Conservation (phyloP, 2,888 invertebrate species). For the Calliphora vomitoria region DNA sequence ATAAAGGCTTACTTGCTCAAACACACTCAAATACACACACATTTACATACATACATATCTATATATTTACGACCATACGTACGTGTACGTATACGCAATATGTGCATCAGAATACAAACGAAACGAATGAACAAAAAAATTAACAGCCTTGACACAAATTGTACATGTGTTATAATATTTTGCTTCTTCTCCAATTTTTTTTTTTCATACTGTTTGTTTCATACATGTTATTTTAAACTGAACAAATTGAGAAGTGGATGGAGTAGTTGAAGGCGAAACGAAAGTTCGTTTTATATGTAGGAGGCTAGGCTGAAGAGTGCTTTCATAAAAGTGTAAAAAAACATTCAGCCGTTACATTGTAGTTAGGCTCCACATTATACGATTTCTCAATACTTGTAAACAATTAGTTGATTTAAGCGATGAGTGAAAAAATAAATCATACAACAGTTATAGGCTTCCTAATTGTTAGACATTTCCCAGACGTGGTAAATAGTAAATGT, state of each 20-base stretch:
- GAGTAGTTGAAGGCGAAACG: not conserved
- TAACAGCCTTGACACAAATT: constrained; percentile 76
- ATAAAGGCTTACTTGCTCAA: constrained; percentile 53
- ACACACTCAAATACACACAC: constrained; percentile 12
- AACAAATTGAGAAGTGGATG: constrained; percentile 18
- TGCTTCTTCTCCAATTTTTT: constrained; percentile 20
- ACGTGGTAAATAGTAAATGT: no score
- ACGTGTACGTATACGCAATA: constrained; percentile 56
- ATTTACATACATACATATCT: not conserved
- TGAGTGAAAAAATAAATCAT: no score
- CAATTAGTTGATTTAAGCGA: no score
- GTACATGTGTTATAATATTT: constrained; percentile 64
- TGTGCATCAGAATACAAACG: constrained; percentile 29
- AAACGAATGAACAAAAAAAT: constrained; percentile 40
- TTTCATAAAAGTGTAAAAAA: no score
- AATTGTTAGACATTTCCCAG: no score
- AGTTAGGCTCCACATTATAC: no score
- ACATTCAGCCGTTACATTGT: no score
- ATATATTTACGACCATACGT: not conserved
- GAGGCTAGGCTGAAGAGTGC: not conserved
- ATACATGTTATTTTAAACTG: constrained; percentile 36
- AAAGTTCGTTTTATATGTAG: not conserved
- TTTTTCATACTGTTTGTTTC: constrained; percentile 2
- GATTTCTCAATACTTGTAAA: no score
- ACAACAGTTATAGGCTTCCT: no score